These are phyloP conservation scores for Drosophila bocki DNA, from an alignment of 1,140 invertebrate species.

Conservation along the genomic window DNA sequence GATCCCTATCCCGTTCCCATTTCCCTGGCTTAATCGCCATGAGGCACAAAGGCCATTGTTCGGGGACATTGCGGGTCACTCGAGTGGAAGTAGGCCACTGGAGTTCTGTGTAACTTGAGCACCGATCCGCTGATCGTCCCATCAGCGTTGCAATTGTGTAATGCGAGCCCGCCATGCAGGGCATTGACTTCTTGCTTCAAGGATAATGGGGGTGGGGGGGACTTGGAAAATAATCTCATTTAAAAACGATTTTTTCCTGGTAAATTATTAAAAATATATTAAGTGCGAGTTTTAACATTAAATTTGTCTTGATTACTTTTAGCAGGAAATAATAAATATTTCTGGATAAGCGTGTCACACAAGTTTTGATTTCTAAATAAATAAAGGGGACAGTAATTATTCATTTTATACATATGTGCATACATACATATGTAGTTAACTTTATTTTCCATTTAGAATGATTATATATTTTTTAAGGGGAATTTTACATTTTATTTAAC, in stretches of 20 bases:
- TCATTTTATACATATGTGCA: too few relatives aligned
- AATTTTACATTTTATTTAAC: too few relatives aligned
- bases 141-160: conserved; percentile 71
- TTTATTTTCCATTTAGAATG: neutral
- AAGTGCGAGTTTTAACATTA: neutral
- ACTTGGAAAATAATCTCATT: conserved; percentile 3
- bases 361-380: neutral
- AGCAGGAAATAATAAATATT: neutral
- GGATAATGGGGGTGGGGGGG: conserved; percentile 64
- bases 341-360: neutral
- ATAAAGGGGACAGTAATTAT: neutral
- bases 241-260: neutral
- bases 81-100: conserved; percentile 82
- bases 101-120: conserved; percentile 74
- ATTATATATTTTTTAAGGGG: too few relatives aligned
- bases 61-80: conserved; percentile 58
- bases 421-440: too few relatives aligned
- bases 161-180: conserved; percentile 60
- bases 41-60: conserved; percentile 70
- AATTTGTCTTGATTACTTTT: neutral
- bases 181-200: conserved; percentile 72
- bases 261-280: neutral
- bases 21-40: conserved; percentile 11
- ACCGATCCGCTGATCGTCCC: conserved; percentile 14
- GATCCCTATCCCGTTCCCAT: neutral